Conservation (phyloP, 1,140 invertebrate genomes). For the Leucophenga varia region DNA sequence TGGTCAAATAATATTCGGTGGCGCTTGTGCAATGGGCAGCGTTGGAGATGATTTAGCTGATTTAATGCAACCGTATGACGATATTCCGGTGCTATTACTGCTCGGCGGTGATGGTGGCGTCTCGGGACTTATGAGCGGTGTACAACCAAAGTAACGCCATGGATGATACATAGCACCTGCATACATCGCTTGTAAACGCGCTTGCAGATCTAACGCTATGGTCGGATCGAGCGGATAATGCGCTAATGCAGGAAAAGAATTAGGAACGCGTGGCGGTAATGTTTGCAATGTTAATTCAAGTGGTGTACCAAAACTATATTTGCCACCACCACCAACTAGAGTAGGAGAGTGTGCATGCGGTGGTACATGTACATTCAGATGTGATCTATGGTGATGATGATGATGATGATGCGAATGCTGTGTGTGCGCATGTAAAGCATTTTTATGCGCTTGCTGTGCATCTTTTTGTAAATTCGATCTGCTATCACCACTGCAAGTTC, state of each 20-base stretch:
- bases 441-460: conserved; percentile 8
- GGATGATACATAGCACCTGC: conserved; percentile 49
- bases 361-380: conserved; percentile 19
- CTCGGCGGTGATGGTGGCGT: conserved; percentile 51
- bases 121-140: conserved; percentile 47
- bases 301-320: conserved; percentile 45
- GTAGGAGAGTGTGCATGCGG: conserved; percentile 25
- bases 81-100: conserved; percentile 47
- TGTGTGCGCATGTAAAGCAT: conserved; percentile 19
- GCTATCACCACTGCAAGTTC: conserved; percentile 3
- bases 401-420: conserved; percentile 28
- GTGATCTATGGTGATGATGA: conserved; percentile 32
- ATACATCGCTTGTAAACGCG: conserved; percentile 53
- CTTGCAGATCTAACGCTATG: conserved; percentile 51
- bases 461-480: conserved; percentile 2
- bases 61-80: conserved; percentile 52
- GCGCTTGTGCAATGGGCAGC: conserved; percentile 23
- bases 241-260: conserved; percentile 36
- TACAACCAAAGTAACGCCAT: conserved; percentile 45
- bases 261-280: conserved; percentile 38
- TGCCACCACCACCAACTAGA: conserved; percentile 26
- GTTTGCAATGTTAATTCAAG: conserved; percentile 40
- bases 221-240: conserved; percentile 53
- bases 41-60: conserved; percentile 49
- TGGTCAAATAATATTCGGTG: conserved; percentile 56